Evolutionary conservation across 1,140 invertebrate species (phyloP), one percentile per base, ranked within the genome.

Genomic region (Penaeus japonicus): DNA sequence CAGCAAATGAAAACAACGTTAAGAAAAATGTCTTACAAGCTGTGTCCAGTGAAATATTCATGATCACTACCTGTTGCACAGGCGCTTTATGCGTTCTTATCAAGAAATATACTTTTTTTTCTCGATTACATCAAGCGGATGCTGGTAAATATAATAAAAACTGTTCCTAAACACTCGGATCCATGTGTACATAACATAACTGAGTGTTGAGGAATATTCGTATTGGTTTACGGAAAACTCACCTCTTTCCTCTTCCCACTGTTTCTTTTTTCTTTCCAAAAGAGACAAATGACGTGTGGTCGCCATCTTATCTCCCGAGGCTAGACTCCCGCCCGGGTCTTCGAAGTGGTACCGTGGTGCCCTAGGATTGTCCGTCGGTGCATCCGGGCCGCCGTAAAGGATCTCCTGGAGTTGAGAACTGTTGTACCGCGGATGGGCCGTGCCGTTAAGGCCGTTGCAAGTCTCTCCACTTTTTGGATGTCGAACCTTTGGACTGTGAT

Each of bases 241-340:
- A 88, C 87, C 79, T 78, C 80, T 88, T 65, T 88, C 87, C n/a
- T 88, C 87, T 70, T 88, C 87, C 87, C 87, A 88, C 77, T 88
- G 87, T 47, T 88, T 88, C 53, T 88, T 88, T 81, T 88, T 88
- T 24, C 87, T 30, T 59, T 88, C 87, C 2, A 88, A 53, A 1
- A 88, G 70, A 22, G 87, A 88, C 32, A 82, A 20, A 20, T 88
- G 87, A n/a, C 81, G 53, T 17, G 27, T 84, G 20, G 81, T 54
- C 22, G 78, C 55, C 87, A 84, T 88, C 32, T 81, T 65, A 32
- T 73, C 32, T 55, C 47, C 55, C 55, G 22, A 27, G 27, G 27
- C 22, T 65, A 47, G 57, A 35, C 77, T 79, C 54, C 53, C 30
- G 54, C 57, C 59, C 30, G 27, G 54, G 24, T 24, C 24, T 57